Evolutionary conservation across 2,113 vertebrate genomes (phyloP), one percentile per base, ranked within the genome.

Genomic region (Xerus inauris): DNA sequence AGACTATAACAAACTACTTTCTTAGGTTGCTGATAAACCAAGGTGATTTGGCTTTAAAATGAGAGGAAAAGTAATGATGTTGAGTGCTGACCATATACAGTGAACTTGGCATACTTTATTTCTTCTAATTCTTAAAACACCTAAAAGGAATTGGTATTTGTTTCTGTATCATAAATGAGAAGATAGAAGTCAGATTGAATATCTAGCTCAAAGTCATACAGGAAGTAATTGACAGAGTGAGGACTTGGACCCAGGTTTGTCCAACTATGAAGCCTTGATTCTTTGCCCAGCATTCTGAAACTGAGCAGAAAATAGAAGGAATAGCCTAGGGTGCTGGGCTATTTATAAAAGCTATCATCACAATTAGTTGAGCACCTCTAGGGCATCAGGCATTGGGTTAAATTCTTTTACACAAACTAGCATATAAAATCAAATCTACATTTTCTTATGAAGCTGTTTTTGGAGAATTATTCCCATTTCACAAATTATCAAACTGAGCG

Each of bases 41-140:
- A 69, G 38, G 9, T 72, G 19, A 51, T 86, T 79, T 67, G 77
- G 30, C 24, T 97, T 94, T 94, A 49, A 92, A 83, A 85, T 45
- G 40, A 92, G 72, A 94, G 20, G n/a, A 30, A 24, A 95, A 87
- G 38, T 1, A 80, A 38, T 14, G 40, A 62, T 79, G 24, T 13
- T 57, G 14, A 65, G 22, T 32, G 11, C 35, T 64, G 79, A 16
- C 47, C 28, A 6, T 51, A 35, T 72, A 42, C 24, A 10, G 72
- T 42, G 17, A 17, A 83, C 26, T 59, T 51, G 62, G 42, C 10
- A 22, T 88, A 72, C 32, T 88, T 81, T 16, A 49, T 64, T 90
- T 94, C 38, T 59, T 93, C 57, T 47, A 72, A 91, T 75, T 96
- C 62, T 89, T 94, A 62, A 82, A 72, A 57, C 14, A 86, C 32